Evolutionary conservation across 2,797 vertebrate genomes (phyloP), one percentile per base, ranked within the genome.

Genomic region (Notolabrus celidotus): DNA sequence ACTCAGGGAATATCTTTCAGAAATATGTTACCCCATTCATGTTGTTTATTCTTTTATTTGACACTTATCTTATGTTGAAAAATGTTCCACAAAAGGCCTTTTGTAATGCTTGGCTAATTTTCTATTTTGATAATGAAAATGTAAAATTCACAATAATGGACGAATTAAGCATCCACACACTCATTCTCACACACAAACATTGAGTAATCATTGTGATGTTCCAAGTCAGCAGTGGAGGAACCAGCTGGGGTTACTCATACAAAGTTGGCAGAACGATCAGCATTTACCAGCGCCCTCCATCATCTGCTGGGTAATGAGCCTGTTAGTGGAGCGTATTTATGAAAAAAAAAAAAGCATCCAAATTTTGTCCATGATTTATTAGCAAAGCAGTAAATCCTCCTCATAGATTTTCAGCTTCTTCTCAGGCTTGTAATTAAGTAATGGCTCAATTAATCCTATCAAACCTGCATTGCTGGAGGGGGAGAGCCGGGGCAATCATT

Each of bases 381-480:
- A 31, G 53, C 39, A 70, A 78, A 82, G 71, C 79, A 59, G 43
- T 73, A 88, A 88, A 92, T 86, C 79, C 86, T 72, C 62, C 60
- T 87, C 64, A 81, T 74, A 86, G 78, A 87, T 86, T 82, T 86
- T 55, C 74, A 82, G 80, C 83, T 90, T 86, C 72, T 79, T 80
- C 63, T 79, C 33, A 9, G 76, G 77, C 74, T 54, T 59, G 79
- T 90, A 91, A 92, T 93, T 89, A 88, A 90, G 86, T 92, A 93
- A 92, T 93, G 85, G 87, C 71, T 89, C 79, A 54, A 77, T 91
- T 89, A 92, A 92, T 93, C 88, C 86, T 77, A 67, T 74, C 67
- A 87, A 80, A 79, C 65, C 67, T 65, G 62, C 36, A 36, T 39
- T 51, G 76, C 42, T 75, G 56, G 36, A 70, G 66, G 46, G 34